Evolutionary conservation across 1,140 invertebrate genomes (phyloP).

Genomic region (Macrostomum lignano): DNA sequence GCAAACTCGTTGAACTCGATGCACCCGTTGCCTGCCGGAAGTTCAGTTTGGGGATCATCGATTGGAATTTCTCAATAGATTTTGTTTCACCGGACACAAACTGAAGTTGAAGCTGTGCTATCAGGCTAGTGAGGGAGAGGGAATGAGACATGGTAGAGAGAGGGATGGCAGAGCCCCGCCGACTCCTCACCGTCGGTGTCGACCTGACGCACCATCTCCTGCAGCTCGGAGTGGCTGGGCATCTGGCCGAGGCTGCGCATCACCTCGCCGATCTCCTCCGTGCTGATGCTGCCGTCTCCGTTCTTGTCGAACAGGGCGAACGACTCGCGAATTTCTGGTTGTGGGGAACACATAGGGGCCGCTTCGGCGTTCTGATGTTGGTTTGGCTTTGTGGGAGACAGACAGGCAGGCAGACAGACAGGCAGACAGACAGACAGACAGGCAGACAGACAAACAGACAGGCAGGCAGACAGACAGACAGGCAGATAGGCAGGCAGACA

Average conservation of each 20-base stretch:
- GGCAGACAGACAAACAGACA: no score
- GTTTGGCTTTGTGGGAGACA: no score
- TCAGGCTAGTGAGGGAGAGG: no score
- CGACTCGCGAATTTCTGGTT: conserved; percentile 8
- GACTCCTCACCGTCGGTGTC: conserved; percentile 7
- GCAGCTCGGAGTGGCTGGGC: conserved; percentile 9
- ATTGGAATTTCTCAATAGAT: no score
- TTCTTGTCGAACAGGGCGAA: conserved; percentile 10
- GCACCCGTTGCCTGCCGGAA: conserved; percentile 1
- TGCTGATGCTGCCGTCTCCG: no score
- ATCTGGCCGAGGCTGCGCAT: conserved; percentile 9
- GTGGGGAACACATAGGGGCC: background rate
- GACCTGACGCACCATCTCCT: conserved; percentile 9
- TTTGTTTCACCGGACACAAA: no score
- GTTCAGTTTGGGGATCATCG: background rate
- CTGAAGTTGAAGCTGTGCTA: no score
- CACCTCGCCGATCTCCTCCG: conserved; percentile 9
- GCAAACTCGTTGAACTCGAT: conserved; percentile 5
- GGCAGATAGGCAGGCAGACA: no score
- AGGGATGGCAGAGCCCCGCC: background rate
- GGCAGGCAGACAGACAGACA: no score
- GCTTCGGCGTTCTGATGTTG: no score
- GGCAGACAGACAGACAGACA: no score
- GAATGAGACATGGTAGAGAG: background rate
- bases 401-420: no score